Evolutionary conservation across 2,797 vertebrate species (phyloP).

Genomic region (Coregonus suidteri): DNA sequence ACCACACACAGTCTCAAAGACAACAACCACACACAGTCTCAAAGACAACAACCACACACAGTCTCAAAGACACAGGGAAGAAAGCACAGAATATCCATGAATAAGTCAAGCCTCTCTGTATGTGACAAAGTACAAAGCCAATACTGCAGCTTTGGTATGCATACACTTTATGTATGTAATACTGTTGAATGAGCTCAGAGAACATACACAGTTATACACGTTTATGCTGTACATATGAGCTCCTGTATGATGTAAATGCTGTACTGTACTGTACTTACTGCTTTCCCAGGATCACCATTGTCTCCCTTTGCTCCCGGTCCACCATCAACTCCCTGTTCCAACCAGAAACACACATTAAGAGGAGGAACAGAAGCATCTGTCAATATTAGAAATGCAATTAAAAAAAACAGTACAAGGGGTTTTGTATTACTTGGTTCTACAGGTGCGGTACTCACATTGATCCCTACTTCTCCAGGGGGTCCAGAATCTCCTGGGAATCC

Average conservation of each 20-base stretch:
- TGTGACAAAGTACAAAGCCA: conserved; percentile 22
- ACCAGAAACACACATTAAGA: conserved; percentile 8
- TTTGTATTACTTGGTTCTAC: background rate
- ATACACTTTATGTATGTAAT: no score
- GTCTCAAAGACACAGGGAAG: conserved; percentile 10
- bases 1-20: no score
- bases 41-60: conserved; percentile 30
- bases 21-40: no score
- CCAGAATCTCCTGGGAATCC: conserved; percentile 90
- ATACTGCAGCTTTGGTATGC: no score
- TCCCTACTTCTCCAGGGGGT: conserved; percentile 83
- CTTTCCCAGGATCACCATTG: conserved; percentile 82
- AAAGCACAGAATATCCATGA: background rate
- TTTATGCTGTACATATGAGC: background rate
- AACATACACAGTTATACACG: background rate
- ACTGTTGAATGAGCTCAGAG: conserved; percentile 8
- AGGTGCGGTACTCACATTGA: conserved; percentile 73
- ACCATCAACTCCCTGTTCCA: conserved; percentile 83
- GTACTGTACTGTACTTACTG: conserved; percentile 57
- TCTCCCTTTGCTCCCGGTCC: conserved; percentile 84
- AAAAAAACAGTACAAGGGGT: background rate
- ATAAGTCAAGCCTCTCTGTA: conserved; percentile 12
- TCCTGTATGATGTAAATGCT: background rate
- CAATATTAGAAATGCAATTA: no score
- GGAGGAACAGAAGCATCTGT: background rate